Evolutionary conservation across 2,113 vertebrate species (phyloP), one percentile per base, ranked within the genome.

Genomic region (Spheniscus mendiculus): DNA sequence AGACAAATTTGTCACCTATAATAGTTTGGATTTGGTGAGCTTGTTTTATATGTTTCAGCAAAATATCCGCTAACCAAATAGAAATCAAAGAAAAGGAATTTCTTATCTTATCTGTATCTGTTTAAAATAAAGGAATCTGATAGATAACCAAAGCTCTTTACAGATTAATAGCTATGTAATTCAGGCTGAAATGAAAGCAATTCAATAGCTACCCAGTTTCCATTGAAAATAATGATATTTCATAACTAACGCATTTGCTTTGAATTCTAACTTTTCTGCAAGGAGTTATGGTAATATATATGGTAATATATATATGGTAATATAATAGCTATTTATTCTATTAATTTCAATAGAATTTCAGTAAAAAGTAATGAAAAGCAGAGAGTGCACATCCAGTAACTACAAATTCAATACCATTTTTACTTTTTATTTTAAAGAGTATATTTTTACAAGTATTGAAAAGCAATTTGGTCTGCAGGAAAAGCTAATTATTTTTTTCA

Each of bases 311-410:
- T 42, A 42, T 83, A n/a, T 38, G 32, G 50, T 42, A 88, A 56
- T 80, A 69, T 83, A 91, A 78, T 66, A 86, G 19, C 32, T 80
- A 93, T 80, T 97, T 92, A 83, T 94, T 94, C 36, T 65, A 74
- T 72, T 96, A 93, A 93, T 95, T 94, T 94, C 67, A 90, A 81
- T 5, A 74, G 67, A 73, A 81, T 77, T 88, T 94, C 71, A 58
- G 9, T 73, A 73, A 63, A 71, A 94, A 83, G 36, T 69, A 88
- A 94, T 77, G 92, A 76, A 83, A 95, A 93, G 22, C 22, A 70
- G 61, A 70, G 27, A 86, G 45, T 81, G 27, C 55, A 71, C 26
- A 92, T 81, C 12, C 59, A 69, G 19, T 62, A 73, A 45, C 66
- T 77, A 70, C 49, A 62, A 91, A 80, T 70, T 91, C 56, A 92